Conservation (phyloP, 2,888 invertebrate genomes). For the Polyommatus iphigenia region DNA sequence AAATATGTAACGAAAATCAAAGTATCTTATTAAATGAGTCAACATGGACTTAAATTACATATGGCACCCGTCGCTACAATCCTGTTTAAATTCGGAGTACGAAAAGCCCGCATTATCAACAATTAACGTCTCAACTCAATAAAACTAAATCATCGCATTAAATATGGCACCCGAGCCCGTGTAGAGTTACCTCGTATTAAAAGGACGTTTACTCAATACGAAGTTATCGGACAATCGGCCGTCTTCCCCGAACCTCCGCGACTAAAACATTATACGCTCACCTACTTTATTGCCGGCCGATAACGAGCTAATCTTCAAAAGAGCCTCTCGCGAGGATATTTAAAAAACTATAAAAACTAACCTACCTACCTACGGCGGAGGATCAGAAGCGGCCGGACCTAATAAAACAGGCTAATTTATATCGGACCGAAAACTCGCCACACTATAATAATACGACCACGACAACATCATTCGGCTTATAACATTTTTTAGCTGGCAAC, state of each 20-base stretch:
- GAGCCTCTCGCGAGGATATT: conserved; percentile 61
- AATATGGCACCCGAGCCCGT: conserved; percentile 33
- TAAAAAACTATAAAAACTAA: conserved; percentile 71
- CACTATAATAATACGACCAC: conserved; percentile 58
- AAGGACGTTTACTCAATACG: conserved; percentile 44
- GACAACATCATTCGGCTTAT: conserved; percentile 68
- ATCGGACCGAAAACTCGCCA: conserved; percentile 49
- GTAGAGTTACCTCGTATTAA: conserved; percentile 43
- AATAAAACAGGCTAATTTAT: conserved; percentile 72
- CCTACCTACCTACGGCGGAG: conserved; percentile 53
- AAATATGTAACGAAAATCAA: background rate
- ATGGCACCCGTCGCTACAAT: background rate
- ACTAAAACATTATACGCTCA: conserved; percentile 48
- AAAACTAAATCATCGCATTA: conserved; percentile 35
- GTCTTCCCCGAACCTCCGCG: conserved; percentile 44
- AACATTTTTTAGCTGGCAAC: conserved; percentile 53
- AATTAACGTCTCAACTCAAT: conserved; percentile 31
- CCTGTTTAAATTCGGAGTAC: background rate
- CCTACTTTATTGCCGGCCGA: conserved; percentile 68
- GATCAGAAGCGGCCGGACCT: conserved; percentile 59
- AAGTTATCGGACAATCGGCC: conserved; percentile 49
- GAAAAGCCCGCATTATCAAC: conserved; percentile 23
- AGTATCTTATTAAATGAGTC: background rate
- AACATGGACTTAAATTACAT: background rate
- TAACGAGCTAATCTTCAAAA: conserved; percentile 73